These are phyloP conservation scores for Nephila pilipes DNA, from an alignment of 1,140 invertebrate genomes.

Conservation along the genomic window DNA sequence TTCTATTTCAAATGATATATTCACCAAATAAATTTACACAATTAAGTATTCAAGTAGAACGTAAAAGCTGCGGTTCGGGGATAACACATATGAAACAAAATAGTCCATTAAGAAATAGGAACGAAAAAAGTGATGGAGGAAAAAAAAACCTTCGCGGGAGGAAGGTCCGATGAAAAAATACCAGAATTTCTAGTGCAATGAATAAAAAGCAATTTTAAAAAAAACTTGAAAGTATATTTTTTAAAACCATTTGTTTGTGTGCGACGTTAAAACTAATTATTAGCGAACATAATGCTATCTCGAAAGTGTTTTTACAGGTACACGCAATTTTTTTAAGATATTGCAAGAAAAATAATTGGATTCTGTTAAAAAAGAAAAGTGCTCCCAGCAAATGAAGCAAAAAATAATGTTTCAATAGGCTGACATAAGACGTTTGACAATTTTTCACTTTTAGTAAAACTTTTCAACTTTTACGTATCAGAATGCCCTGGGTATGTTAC, in stretches of 20 bases:
- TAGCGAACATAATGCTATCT: neutral
- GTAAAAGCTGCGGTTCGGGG: neutral
- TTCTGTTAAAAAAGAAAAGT: slow-evolving; percentile 3
- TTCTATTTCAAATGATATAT: neutral
- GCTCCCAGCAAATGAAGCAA: slow-evolving; percentile 26
- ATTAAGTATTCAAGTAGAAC: neutral
- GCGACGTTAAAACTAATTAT: slow-evolving; percentile 45
- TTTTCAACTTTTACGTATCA: neutral
- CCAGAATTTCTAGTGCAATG: neutral
- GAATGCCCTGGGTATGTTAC: no score
- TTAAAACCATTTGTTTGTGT: slow-evolving; percentile 36
- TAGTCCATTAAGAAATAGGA: neutral
- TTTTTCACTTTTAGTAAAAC: neutral
- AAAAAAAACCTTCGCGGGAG: neutral
- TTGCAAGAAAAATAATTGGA: slow-evolving; percentile 54
- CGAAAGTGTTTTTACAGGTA: neutral
- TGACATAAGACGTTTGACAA: neutral
- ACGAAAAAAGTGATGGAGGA: no score
- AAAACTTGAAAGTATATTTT: slow-evolving; percentile 17
- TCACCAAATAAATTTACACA: neutral
- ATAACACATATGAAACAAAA: neutral
- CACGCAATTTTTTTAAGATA: neutral
- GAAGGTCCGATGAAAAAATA: neutral
- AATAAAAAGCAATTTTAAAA: neutral
- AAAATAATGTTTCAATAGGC: neutral